phyloP scores from a whole-genome alignment of 2,113 vertebrate species.

The Periophthalmus modestus region DNA sequence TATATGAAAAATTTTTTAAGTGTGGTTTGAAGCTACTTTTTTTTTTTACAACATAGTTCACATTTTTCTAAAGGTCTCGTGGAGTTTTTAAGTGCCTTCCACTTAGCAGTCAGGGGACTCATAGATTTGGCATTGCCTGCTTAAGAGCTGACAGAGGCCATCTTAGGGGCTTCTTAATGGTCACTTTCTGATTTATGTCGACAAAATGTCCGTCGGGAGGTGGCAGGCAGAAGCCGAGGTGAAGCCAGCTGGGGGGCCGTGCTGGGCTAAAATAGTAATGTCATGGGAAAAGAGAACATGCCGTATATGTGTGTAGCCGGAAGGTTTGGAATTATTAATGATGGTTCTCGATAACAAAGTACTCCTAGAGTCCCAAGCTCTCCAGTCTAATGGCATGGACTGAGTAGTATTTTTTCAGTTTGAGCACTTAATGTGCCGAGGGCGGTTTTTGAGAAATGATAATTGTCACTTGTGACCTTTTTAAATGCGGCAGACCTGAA shows the following conservation, averaged over 20 bases:
- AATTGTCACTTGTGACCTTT: slow-evolving; percentile 3
- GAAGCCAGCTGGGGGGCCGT: background rate
- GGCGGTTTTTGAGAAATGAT: background rate
- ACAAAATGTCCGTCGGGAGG: slow-evolving; percentile 66
- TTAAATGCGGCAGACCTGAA: background rate
- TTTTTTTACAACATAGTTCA: background rate
- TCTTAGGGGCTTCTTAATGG: slow-evolving; percentile 66
- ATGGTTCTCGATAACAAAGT: slow-evolving; percentile 64
- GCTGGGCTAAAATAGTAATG: slow-evolving; percentile 74
- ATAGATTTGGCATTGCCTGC: slow-evolving; percentile 4
- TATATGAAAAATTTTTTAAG: background rate
- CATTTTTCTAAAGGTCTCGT: background rate
- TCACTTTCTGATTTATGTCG: slow-evolving; percentile 67
- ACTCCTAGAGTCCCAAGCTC: slow-evolving; percentile 55
- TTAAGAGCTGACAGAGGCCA: slow-evolving; percentile 60
- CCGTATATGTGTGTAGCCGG: slow-evolving; percentile 61
- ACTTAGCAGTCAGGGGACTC: slow-evolving; percentile 19
- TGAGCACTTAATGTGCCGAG: background rate
- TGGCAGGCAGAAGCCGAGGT: slow-evolving; percentile 32
- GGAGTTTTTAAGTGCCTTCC: slow-evolving; percentile 17
- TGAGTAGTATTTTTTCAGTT: slow-evolving; percentile 25
- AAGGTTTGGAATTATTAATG: slow-evolving; percentile 75
- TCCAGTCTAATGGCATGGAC: slow-evolving; percentile 49
- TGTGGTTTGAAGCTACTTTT: background rate
- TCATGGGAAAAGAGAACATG: slow-evolving; percentile 65